phyloP scores from a whole-genome alignment of 2,888 invertebrate species.

The Beris chalybata region DNA sequence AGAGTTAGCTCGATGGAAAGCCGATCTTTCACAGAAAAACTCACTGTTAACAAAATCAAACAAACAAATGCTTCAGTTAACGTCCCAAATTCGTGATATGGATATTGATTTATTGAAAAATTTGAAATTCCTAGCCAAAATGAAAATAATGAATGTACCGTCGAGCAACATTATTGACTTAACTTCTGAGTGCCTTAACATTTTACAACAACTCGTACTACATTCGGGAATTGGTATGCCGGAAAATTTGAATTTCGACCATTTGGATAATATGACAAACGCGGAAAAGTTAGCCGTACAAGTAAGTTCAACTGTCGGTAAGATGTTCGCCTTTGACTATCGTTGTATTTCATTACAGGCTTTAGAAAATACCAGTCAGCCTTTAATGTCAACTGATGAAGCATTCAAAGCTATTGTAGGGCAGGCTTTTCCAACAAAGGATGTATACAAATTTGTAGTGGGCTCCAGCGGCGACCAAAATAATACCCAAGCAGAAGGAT shows the following conservation, averaged over 20 bases:
- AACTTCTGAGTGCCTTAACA: conserved; percentile 54
- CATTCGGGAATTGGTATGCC: conserved; percentile 56
- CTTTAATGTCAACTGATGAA: conserved; percentile 54
- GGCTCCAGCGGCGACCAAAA: neutral
- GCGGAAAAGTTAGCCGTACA: conserved; percentile 52
- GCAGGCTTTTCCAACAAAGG: conserved; percentile 43
- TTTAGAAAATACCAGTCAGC: conserved; percentile 51
- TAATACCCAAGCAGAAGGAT: neutral
- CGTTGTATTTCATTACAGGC: conserved; percentile 42
- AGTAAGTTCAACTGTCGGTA: conserved; percentile 39
- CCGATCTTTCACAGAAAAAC: conserved; percentile 66
- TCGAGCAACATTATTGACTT: conserved; percentile 52
- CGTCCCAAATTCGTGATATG: conserved; percentile 55
- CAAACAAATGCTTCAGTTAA: conserved; percentile 50
- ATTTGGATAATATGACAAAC: conserved; percentile 50
- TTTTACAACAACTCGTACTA: conserved; percentile 54
- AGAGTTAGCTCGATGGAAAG: conserved; percentile 86
- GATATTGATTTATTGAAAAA: conserved; percentile 53
- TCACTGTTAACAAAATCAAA: conserved; percentile 52
- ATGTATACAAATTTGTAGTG: conserved; percentile 1
- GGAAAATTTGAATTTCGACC: conserved; percentile 48
- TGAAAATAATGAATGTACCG: conserved; percentile 52
- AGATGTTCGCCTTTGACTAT: conserved; percentile 2
- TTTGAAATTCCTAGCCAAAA: conserved; percentile 53
- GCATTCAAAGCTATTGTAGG: conserved; percentile 54